Evolutionary conservation across 2,888 invertebrate genomes (phyloP).

Genomic region (Stenodera caucasica): DNA sequence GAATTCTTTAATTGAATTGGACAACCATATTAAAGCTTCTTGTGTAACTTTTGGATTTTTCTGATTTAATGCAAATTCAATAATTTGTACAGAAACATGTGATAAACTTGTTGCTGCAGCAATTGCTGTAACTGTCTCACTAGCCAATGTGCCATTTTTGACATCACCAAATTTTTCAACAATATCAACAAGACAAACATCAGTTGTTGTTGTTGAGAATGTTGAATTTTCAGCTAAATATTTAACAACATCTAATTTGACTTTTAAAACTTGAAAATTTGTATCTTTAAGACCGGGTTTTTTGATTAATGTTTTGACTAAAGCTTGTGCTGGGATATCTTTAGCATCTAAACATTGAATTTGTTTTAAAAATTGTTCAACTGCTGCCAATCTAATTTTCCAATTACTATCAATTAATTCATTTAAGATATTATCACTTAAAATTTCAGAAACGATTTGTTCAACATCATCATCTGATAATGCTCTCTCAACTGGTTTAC

Average conservation of each 20-base stretch:
- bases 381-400: constrained; percentile 78
- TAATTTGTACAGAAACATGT: constrained; percentile 69
- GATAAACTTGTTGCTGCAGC: constrained; percentile 79
- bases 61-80: constrained; percentile 77
- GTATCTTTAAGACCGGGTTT: constrained; percentile 90
- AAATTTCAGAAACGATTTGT: constrained; percentile 67
- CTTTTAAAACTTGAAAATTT: constrained; percentile 88
- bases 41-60: constrained; percentile 91
- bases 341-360: constrained; percentile 65
- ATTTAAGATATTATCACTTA: constrained; percentile 64
- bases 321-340: constrained; percentile 72
- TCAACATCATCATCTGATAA: constrained; percentile 77
- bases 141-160: constrained; percentile 72
- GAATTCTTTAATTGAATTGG: constrained; percentile 79
- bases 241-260: constrained; percentile 77
- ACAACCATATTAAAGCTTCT: constrained; percentile 81
- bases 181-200: constrained; percentile 76
- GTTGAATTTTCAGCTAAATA: constrained; percentile 75
- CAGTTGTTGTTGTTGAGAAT: constrained; percentile 71
- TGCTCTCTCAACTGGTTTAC: constrained; percentile 63
- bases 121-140: constrained; percentile 72
- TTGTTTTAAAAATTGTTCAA: constrained; percentile 69
- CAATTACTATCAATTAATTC: constrained; percentile 80
- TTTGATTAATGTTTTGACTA: constrained; percentile 72
- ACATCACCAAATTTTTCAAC: constrained; percentile 84